Evolutionary conservation across 2,113 vertebrate genomes (phyloP), one percentile per base, ranked within the genome.

Genomic region (Pica pica): DNA sequence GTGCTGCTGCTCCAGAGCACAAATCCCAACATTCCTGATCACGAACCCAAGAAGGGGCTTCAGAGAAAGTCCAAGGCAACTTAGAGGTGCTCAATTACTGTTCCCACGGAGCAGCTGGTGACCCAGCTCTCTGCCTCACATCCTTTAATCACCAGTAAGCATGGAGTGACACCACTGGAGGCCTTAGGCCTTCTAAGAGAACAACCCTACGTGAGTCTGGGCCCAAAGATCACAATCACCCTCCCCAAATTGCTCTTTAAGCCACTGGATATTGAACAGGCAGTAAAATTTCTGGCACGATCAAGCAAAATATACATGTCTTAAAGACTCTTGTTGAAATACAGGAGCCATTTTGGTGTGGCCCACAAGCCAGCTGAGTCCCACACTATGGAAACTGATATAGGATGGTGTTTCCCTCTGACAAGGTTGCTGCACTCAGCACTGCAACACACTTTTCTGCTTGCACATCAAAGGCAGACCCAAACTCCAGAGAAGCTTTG

Each of bases 1-100:
- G 35, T 0, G 0, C 20, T 64, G 23, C 44, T 9, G 20, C 31
- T 76, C 49, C 31, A 69, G 20, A 52, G 23, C 37, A 37, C 0
- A 6, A 89, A 17, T n/a, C 52, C 17, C 30, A 70, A 73, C 28
- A 19, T 33, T 68, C 24, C 59, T 5, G 1, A 68, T 46, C 52
- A 65, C 0, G 0, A 56, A 64, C 3, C 11, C 7, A 10, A 73
- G 10, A 11, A 71, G 19, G 39, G 39, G 24, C 44, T 33, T 23
- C 44, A 75, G n/a, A 61, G 35, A 37, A 88, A 79, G 30, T 49
- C 56, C 27, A 59, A 59, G 24, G 59, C 20, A 76, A 46, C 71
- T 73, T 73, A 69, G 28, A 87, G 28, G 46, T 63, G 33, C 41
- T 41, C 1, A 2, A 71, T 7, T 52, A 46, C 37, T 31, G 22